phyloP scores from a whole-genome alignment of 2,888 invertebrate genomes.

The Monoplex corrugatus region DNA sequence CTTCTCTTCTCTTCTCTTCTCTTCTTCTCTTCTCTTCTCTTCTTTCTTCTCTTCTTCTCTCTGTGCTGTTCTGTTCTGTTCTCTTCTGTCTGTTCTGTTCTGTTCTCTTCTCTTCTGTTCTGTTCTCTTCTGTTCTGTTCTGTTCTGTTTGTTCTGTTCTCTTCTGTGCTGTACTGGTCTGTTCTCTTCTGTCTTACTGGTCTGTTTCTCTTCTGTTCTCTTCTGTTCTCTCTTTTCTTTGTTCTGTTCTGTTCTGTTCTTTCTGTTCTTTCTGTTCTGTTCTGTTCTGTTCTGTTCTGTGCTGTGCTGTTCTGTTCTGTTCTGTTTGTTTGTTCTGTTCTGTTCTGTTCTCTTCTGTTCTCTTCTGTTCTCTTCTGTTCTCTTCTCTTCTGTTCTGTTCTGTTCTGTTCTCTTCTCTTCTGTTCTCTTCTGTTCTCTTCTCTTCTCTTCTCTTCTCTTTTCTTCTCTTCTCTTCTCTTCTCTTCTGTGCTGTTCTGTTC shows the following conservation, averaged over 20 bases:
- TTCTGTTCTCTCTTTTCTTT: background rate
- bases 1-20: background rate
- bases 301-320: background rate
- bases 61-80: background rate
- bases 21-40: background rate
- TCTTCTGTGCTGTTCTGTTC: background rate
- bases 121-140: background rate
- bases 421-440: constrained; percentile 46
- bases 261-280: background rate
- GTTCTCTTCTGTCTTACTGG: background rate
- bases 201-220: background rate
- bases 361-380: constrained; percentile 30
- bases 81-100: background rate
- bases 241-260: background rate
- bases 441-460: constrained; percentile 26
- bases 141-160: background rate
- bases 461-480: constrained; percentile 12
- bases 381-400: constrained; percentile 28
- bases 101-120: background rate
- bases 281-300: background rate
- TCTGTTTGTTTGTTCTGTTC: too few relatives aligned
- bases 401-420: constrained; percentile 16
- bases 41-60: background rate
- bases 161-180: background rate
- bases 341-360: constrained; percentile 31